These are phyloP conservation scores for Lithophane leautieri DNA, from an alignment of 2,888 invertebrate genomes.

Conservation along the genomic window DNA sequence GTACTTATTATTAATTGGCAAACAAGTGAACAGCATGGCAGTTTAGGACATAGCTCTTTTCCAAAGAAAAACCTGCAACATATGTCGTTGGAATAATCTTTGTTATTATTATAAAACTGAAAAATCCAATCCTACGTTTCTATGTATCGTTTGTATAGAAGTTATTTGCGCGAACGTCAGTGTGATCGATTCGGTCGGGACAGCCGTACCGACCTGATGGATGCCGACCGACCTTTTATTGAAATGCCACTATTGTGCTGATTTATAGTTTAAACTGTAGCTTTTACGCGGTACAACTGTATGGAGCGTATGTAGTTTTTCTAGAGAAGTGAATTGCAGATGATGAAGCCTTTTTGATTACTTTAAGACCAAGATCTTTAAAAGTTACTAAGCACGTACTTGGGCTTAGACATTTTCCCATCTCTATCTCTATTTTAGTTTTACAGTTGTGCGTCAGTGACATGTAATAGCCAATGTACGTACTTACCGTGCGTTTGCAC, in stretches of 20 bases:
- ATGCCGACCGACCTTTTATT: slow-evolving; percentile 66
- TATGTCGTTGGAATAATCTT: background rate
- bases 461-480: background rate
- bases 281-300: background rate
- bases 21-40: background rate
- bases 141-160: slow-evolving; percentile 21
- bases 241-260: slow-evolving; percentile 61
- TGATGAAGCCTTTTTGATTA: background rate
- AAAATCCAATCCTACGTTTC: slow-evolving; percentile 23
- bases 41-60: background rate
- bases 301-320: background rate
- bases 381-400: background rate
- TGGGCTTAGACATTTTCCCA: background rate
- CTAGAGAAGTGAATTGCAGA: background rate
- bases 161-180: slow-evolving; percentile 49
- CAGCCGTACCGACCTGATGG: slow-evolving; percentile 61
- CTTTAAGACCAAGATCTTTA: background rate
- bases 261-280: slow-evolving; percentile 51
- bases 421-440: background rate
- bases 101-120: slow-evolving; percentile 7
- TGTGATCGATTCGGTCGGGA: slow-evolving; percentile 59
- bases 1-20: too few relatives aligned
- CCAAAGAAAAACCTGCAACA: background rate
- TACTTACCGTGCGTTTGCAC: too few relatives aligned
- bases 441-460: background rate